Evolutionary conservation across 2,888 invertebrate genomes (phyloP), one percentile per base, ranked within the genome.

Genomic region (Hyalella azteca): DNA sequence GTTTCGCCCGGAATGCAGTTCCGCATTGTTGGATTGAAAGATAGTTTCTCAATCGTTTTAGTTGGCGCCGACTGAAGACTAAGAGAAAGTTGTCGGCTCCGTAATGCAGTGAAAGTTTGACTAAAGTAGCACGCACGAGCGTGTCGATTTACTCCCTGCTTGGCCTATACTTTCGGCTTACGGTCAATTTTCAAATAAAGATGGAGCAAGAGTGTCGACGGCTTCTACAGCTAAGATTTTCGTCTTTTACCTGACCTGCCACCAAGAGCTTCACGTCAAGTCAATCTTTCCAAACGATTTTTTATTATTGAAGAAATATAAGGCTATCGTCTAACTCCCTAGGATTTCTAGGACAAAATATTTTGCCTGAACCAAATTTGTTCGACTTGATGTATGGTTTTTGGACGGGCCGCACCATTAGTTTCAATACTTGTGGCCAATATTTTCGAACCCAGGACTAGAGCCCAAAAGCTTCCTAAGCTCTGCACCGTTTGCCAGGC

Each of bases 401-500:
- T 66, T 13, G 66, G 36, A 32, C 36, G 7, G 36, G 66, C 66
- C 36, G 36, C 36, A 66, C 66, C 66, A 66, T 66, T 66, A 66
- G 66, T 66, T 66, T 36, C 66, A 66, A 66, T 66, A 66, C 36
- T 66, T 66, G 66, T 66, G 66, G 66, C 19, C 36, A 66, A 36
- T 36, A 36, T 66, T 66, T 66, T 29, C 36, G 66, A 66, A 66
- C 54, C 54, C 29, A 26, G 29, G 9, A 54, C 54, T 13, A 29
- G 13, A 54, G 54, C 54, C 54, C 54, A 54, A 54, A 54, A 54
- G 54, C 54, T 29, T 54, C 29, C 29, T 22, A 54, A 29, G 26
- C 29, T 54, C 29, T 29, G 26, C 54, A 26, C 29, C 54, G 26
- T 54, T 54, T 22, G 29, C 11, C 26, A 29, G 54, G 9, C 22